Base-by-base conservation (phyloP, 1,140 invertebrate genomes). In the Physella acuta region DNA sequence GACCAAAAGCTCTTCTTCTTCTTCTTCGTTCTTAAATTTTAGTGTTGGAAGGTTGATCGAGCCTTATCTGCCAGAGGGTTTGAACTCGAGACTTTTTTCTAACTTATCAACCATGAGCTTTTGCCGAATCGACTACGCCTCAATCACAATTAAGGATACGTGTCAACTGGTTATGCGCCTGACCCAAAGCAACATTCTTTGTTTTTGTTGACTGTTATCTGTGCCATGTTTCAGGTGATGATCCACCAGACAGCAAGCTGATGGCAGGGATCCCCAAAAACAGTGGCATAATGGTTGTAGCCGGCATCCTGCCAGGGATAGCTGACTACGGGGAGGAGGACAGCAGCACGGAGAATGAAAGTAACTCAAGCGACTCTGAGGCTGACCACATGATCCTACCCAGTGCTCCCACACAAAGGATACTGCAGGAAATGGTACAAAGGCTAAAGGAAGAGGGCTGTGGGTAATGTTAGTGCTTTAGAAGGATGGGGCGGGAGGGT, bases 331-430 rank as follows among this genome's bases (percentile, higher is more conserved):
- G 16, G 20, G 66, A 68, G 1, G 39, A 58, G 16, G 56, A 68
- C 66, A 68, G 66, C 66, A 68, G 66, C 66, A 68, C 66, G 49
- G 66, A 68, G 36, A 60, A 68, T 44, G 37, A 39, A n/a, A 68
- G 66, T 37, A 68, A 68, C 30, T 59, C 55, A 11, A 68, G 66
- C 39, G 66, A 68, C 36, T 68, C 66, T n/a, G 66, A 68, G 30
- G 56, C 34, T 31, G 66, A 68, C 33, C 66, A 68, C 56, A n/a
- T 49, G n/a, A 60, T 68, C 26, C 30, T 60, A 37, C 66, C 66
- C 55, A 68, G 56, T 30, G 28, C 30, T 26, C 4, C 17, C 30
- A 60, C 56, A 20, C 53, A 60, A 31, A 39, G 66, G n/a, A 1
- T 68, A 1, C 20, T 68, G 30, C 66, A 68, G 66, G 55, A 68